phyloP scores from a whole-genome alignment of 2,113 vertebrate species.

The Corythoichthys intestinalis region DNA sequence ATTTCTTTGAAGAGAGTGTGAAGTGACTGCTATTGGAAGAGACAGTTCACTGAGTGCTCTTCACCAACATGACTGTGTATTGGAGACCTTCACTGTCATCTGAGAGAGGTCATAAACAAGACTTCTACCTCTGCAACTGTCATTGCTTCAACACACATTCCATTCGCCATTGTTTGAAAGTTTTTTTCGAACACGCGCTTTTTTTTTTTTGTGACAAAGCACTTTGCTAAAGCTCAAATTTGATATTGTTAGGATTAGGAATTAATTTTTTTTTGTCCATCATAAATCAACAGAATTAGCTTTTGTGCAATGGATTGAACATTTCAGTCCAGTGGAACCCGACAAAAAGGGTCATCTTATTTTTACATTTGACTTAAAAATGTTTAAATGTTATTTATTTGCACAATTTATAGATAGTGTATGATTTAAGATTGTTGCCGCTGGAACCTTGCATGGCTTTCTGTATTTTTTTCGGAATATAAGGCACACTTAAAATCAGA shows the following conservation, averaged over 20 bases:
- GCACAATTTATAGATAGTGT: neutral
- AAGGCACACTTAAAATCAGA: too few relatives aligned
- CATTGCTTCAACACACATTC: conserved; percentile 35
- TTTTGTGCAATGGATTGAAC: conserved; percentile 46
- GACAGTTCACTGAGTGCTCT: conserved; percentile 54
- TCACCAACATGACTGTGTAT: conserved; percentile 52
- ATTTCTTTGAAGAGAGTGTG: conserved; percentile 54
- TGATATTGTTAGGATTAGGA: neutral
- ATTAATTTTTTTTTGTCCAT: neutral
- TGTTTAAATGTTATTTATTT: neutral
- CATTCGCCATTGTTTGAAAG: neutral
- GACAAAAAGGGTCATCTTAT: neutral
- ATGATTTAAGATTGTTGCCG: neutral
- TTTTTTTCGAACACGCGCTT: conserved; percentile 2
- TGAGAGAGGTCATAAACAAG: conserved; percentile 61
- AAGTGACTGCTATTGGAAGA: conserved; percentile 45
- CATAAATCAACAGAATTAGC: conserved; percentile 26
- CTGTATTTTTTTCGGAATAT: too few relatives aligned
- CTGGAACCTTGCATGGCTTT: neutral
- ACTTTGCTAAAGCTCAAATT: neutral
- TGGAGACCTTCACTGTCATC: conserved; percentile 57
- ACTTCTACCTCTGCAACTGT: conserved; percentile 24
- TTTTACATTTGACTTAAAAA: neutral
- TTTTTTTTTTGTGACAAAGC: neutral
- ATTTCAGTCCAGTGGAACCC: conserved; percentile 10